Conservation (phyloP, 2,888 invertebrate genomes). For the Ellobium chinense region DNA sequence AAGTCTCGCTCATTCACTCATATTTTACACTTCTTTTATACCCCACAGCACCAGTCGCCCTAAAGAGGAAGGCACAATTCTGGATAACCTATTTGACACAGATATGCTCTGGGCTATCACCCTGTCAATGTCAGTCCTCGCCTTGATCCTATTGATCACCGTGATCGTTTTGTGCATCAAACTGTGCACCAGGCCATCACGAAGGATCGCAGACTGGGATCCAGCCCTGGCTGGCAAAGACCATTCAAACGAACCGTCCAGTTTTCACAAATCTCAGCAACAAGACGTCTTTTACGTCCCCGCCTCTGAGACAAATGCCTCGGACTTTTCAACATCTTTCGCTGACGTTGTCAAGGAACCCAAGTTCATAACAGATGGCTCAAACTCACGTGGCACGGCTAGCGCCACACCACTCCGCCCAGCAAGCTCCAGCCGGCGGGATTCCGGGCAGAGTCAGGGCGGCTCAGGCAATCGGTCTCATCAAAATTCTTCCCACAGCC, state of each 20-base stretch:
- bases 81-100: background rate
- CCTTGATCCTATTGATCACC: background rate
- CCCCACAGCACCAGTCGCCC: background rate
- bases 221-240: background rate
- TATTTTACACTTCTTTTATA: background rate
- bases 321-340: background rate
- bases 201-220: background rate
- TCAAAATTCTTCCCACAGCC: no score
- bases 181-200: background rate
- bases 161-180: background rate
- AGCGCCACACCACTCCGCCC: no score
- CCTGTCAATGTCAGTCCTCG: background rate
- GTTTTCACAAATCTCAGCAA: background rate
- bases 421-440: no score
- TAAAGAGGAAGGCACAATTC: background rate
- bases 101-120: background rate
- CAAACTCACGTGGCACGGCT: no score
- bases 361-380: background rate
- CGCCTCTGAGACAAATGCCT: background rate
- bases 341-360: background rate
- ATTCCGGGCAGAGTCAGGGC: no score
- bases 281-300: background rate
- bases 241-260: background rate
- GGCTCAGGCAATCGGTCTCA: no score
- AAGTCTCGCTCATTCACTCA: background rate